A percentile compares a stretch with the other conserved stretches of the same genome.
Conservation (phyloP, 2,888 invertebrate genomes). For the Drosophila fulvimacula region DNA sequence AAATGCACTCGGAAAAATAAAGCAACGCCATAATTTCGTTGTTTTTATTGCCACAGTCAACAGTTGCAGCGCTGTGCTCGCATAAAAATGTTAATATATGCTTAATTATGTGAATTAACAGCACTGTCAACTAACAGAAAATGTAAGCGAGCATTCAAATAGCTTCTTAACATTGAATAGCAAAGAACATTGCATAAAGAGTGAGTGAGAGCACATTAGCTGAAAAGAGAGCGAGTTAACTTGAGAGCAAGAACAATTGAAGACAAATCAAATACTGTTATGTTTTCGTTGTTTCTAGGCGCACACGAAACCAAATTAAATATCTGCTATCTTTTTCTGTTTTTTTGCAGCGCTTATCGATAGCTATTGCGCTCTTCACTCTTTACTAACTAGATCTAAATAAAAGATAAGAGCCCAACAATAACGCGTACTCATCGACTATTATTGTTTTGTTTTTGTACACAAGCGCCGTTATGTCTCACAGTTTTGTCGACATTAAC, state of each 20-base stretch:
- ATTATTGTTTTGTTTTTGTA: background rate
- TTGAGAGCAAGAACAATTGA: too few relatives aligned
- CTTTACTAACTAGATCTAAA: background rate
- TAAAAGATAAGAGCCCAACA: background rate
- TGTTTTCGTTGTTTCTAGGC: background rate
- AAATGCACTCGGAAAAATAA: slow-evolving; percentile 33
- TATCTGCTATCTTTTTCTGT: background rate
- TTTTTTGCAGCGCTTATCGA: background rate
- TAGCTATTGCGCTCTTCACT: background rate
- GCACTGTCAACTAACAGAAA: slow-evolving; percentile 6
- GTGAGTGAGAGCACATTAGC: background rate
- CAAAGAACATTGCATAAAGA: background rate
- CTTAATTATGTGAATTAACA: background rate
- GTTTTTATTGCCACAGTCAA: background rate
- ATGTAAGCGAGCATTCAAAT: background rate
- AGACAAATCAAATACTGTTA: background rate
- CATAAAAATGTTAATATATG: background rate
- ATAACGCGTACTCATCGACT: background rate
- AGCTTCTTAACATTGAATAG: background rate
- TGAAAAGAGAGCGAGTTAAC: background rate
- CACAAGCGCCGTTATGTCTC: background rate
- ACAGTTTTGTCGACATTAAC: background rate
- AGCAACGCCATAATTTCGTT: background rate
- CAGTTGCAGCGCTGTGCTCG: background rate
- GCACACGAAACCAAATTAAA: background rate